Percentiles rank a stretch among this genome's conserved stretches.
phyloP scores from a whole-genome alignment of 2,888 invertebrate species.

The Brenthis ino region DNA sequence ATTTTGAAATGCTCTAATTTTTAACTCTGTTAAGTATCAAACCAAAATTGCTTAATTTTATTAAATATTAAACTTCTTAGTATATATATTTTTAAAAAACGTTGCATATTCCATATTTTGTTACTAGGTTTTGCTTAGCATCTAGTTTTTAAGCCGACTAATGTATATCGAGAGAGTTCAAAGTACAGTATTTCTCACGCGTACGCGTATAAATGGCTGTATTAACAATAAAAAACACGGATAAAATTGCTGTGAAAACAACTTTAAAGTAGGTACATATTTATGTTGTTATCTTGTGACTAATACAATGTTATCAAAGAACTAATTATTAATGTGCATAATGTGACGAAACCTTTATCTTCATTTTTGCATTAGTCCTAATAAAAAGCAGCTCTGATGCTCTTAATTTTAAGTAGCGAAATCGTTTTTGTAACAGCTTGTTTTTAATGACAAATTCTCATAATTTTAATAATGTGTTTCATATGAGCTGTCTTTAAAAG shows the following conservation, averaged over 20 bases:
- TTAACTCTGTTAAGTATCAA: no score
- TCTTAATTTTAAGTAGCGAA: not conserved
- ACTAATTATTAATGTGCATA: not conserved
- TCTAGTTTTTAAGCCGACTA: conserved; percentile 13
- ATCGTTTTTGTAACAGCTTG: not conserved
- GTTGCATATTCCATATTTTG: not conserved
- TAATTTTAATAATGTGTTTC: conserved; percentile 19
- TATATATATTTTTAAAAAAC: not conserved
- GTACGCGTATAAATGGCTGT: conserved; percentile 13
- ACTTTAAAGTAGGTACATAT: not conserved
- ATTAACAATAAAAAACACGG: conserved; percentile 9
- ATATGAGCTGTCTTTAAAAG: conserved; percentile 11
- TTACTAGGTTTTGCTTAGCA: conserved; percentile 4
- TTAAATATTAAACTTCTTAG: not conserved
- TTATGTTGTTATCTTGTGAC: not conserved
- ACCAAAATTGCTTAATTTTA: not conserved
- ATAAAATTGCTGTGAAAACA: conserved; percentile 1
- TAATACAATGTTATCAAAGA: not conserved
- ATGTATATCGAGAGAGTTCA: conserved; percentile 11
- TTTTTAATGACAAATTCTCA: conserved; percentile 22
- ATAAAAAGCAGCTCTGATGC: conserved; percentile 5
- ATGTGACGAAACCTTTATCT: not conserved
- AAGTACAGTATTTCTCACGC: conserved; percentile 23
- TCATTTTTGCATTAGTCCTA: not conserved
- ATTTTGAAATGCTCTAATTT: no score